A percentile compares a stretch with the other conserved stretches of the same genome.
Evolutionary conservation across 2,888 invertebrate species (phyloP).

Genomic region (Diarsia rubi): DNA sequence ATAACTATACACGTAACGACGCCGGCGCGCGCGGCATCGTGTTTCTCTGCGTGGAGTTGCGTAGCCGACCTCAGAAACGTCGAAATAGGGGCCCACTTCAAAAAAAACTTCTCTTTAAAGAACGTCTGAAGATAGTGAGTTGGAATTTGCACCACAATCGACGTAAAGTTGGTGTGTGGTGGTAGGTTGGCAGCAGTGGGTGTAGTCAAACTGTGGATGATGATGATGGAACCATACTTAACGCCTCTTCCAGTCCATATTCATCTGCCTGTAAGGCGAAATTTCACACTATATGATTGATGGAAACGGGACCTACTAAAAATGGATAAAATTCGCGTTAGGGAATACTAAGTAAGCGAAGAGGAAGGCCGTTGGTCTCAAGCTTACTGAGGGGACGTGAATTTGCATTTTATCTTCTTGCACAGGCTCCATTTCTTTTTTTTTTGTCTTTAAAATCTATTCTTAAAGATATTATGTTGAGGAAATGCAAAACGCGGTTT

Average conservation of each 20-base stretch:
- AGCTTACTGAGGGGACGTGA: slow-evolving; percentile 7
- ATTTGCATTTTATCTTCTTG: slow-evolving; percentile 54
- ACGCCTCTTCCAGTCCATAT: slow-evolving; percentile 36
- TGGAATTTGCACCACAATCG: too few relatives aligned
- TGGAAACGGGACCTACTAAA: slow-evolving; percentile 50
- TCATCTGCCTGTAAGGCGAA: slow-evolving; percentile 17
- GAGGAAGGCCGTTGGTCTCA: slow-evolving; percentile 26
- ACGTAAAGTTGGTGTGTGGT: too few relatives aligned
- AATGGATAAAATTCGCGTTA: slow-evolving; percentile 55
- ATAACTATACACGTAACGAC: too few relatives aligned
- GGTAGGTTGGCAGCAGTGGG: too few relatives aligned
- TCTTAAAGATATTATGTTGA: neutral
- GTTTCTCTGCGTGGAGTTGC: too few relatives aligned
- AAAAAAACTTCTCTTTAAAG: too few relatives aligned
- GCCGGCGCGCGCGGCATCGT: too few relatives aligned
- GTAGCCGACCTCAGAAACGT: too few relatives aligned
- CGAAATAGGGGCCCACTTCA: too few relatives aligned
- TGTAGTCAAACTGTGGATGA: too few relatives aligned
- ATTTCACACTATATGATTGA: slow-evolving; percentile 59
- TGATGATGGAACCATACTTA: neutral
- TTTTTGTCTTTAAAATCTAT: slow-evolving; percentile 19
- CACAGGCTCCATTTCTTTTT: slow-evolving; percentile 40
- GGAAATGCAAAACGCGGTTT: slow-evolving; percentile 18
- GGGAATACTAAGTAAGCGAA: slow-evolving; percentile 29
- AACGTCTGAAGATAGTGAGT: too few relatives aligned